Evolutionary conservation across 2,797 vertebrate genomes (phyloP).

Genomic region (Xenops minutus): DNA sequence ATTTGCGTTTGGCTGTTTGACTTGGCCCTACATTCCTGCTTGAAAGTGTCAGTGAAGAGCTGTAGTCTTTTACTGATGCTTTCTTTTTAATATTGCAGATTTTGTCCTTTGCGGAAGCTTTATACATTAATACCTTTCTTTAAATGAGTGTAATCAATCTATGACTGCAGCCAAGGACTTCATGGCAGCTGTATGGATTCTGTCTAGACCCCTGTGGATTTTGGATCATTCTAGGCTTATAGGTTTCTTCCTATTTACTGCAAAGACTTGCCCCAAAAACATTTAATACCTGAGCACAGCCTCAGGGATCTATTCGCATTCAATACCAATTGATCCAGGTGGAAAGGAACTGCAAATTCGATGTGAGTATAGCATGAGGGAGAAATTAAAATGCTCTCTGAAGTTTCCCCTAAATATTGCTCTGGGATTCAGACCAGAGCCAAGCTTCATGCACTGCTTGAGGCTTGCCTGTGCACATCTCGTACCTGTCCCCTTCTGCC

Average conservation of each 20-base stretch:
- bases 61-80: background rate
- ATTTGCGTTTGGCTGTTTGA: background rate
- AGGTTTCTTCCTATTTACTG: constrained; percentile 36
- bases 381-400: background rate
- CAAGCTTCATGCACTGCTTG: background rate
- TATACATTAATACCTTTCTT: constrained; percentile 20
- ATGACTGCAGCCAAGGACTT: constrained; percentile 3
- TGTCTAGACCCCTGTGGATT: background rate
- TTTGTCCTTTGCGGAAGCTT: constrained; percentile 28
- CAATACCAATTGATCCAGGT: background rate
- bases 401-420: background rate
- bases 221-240: background rate
- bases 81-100: background rate
- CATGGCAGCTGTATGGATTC: constrained; percentile 27
- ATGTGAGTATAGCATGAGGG: background rate
- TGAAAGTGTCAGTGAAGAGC: background rate
- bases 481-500: background rate
- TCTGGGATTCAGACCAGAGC: background rate
- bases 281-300: constrained; percentile 9
- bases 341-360: background rate
- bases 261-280: constrained; percentile 10
- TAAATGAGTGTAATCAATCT: constrained; percentile 31
- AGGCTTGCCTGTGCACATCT: background rate
- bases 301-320: background rate
- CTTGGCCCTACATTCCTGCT: background rate